Base-by-base conservation (phyloP, 2,113 vertebrate genomes). In the Perccottus glenii region DNA sequence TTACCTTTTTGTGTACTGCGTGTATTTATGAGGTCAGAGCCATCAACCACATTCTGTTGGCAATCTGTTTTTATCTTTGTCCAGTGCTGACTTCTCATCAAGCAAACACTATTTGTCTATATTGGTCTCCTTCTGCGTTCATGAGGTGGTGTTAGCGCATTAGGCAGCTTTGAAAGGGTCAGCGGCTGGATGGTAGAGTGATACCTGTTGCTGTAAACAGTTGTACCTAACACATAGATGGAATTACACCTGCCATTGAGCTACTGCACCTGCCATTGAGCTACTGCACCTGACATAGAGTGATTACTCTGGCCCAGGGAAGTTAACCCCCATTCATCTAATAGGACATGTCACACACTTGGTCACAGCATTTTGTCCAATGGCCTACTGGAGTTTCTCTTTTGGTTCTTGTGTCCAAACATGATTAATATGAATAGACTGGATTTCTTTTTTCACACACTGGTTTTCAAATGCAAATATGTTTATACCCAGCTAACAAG, bases 141-240 rank as follows among this genome's bases (percentile, higher is more conserved):
- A 68, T 15, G 38, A 65, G 47, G 60, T 47, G 61, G 64, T 47
- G 33, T 61, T 60, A 15, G 49, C 61, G 35, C 66, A 59, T 77
- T 77, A 77, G 56, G 40, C 36, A n/a, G 36, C 60, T 71, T 74
- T 77, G 19, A 68, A 55, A 50, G 81, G 75, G 60, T 81, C 67
- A 75, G 35, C 1, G 59, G 59, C 71, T 10, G 7, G 38, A 50
- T 69, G 57, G 4, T 52, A 40, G 62, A 59, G 51, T 38, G 60
- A 68, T 61, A 67, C 56, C 40, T 69, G 67, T 46, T 45, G 70
- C 64, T 78, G 62, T 78, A 74, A 83, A 70, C 73, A 60, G 67
- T 73, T 81, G 77, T 64, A 82, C 74, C 73, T 73, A 48, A 44
- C 73, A 45, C 59, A 68, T 62, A 58, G 78, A 74, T 87, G 69